Conservation (phyloP, 2,888 invertebrate genomes). For the Chymomyza fuscimana region DNA sequence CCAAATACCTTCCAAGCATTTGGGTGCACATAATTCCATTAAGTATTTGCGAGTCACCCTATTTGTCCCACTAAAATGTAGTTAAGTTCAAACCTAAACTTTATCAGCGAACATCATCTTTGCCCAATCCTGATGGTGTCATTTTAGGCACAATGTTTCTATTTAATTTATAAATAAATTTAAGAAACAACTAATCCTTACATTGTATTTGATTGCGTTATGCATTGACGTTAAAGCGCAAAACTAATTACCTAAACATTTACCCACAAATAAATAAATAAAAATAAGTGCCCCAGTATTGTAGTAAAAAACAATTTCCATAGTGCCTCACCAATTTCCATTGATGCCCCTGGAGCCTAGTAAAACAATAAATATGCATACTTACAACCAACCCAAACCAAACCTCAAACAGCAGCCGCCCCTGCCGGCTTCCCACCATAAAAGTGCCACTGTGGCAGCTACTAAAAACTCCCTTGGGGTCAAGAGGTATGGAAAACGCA, state of each 20-base stretch:
- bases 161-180: too few relatives aligned
- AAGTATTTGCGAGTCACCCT: too few relatives aligned
- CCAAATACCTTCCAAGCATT: too few relatives aligned
- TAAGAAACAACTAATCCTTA: not conserved
- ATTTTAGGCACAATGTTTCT: too few relatives aligned
- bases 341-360: constrained; percentile 35
- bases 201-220: not conserved
- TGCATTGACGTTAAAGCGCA: not conserved
- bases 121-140: too few relatives aligned
- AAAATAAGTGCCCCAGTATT: not conserved
- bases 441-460: constrained; percentile 37
- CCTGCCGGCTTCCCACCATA: constrained; percentile 42
- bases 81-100: too few relatives aligned
- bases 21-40: too few relatives aligned
- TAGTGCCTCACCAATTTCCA: not conserved
- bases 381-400: constrained; percentile 16
- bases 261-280: not conserved
- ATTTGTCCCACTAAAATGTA: too few relatives aligned
- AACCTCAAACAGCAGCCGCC: not conserved
- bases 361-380: constrained; percentile 54
- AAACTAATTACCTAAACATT: constrained; percentile 1
- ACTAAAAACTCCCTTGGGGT: constrained; percentile 59
- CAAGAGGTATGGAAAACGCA: constrained; percentile 28
- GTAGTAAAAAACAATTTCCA: not conserved
- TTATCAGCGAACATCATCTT: too few relatives aligned